Percentiles rank a stretch among this genome's conserved stretches.
Conservation (phyloP, 1,140 invertebrate genomes). For the Tachypleus tridentatus region DNA sequence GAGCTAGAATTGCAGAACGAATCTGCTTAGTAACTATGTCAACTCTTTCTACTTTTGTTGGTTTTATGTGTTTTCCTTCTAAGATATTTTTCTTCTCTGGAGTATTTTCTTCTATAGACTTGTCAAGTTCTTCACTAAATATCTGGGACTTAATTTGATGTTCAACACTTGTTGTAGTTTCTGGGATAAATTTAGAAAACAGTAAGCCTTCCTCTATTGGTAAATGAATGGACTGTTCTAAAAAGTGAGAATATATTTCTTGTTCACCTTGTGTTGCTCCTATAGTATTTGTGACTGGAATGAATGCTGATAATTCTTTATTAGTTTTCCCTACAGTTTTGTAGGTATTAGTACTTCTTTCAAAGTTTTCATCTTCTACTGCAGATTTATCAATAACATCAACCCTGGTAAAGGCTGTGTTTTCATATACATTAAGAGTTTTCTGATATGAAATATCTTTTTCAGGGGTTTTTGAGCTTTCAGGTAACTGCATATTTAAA, state of each 20-base stretch:
- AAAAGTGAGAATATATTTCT: neutral
- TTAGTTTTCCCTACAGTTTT: neutral
- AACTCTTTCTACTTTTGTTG: slow-evolving; percentile 25
- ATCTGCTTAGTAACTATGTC: slow-evolving; percentile 30
- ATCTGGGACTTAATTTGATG: slow-evolving; percentile 21
- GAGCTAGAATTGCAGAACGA: slow-evolving; percentile 31
- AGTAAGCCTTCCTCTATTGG: neutral
- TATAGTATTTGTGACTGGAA: neutral
- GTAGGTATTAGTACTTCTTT: neutral
- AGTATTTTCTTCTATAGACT: slow-evolving; percentile 19
- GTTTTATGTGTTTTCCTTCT: slow-evolving; percentile 7
- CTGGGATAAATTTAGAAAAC: no score
- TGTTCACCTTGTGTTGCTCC: neutral
- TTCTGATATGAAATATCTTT: no score
- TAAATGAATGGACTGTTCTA: neutral
- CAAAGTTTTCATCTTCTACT: neutral
- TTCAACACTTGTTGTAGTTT: slow-evolving; percentile 12
- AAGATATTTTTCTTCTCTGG: slow-evolving; percentile 18
- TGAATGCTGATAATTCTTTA: neutral
- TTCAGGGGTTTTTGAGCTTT: no score
- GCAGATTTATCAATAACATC: slow-evolving; percentile 32
- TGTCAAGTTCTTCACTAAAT: slow-evolving; percentile 18
- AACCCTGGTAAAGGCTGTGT: slow-evolving; percentile 38
- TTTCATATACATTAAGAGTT: slow-evolving; percentile 34
- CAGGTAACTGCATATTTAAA: no score